Evolutionary conservation across 2,888 invertebrate species (phyloP).

Genomic region (Nudaria mundana): DNA sequence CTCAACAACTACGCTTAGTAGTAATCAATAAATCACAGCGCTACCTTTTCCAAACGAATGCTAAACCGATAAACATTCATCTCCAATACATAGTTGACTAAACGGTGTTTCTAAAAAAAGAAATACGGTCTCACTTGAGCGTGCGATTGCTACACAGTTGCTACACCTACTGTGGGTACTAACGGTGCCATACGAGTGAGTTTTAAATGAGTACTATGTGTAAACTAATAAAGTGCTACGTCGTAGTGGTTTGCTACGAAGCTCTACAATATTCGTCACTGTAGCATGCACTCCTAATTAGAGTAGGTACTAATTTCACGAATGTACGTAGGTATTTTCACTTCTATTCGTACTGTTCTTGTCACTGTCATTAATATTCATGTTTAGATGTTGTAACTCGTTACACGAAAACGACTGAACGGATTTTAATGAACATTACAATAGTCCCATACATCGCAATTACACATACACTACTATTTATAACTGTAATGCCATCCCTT

Average conservation of each 20-base stretch:
- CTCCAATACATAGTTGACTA: constrained; percentile 64
- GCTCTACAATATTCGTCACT: constrained; percentile 21
- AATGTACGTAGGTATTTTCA: no score
- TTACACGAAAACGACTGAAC: no score
- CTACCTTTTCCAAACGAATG: constrained; percentile 49
- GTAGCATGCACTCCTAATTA: no score
- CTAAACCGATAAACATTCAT: constrained; percentile 60
- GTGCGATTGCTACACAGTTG: constrained; percentile 45
- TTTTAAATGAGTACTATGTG: constrained; percentile 19
- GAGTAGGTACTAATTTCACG: no score
- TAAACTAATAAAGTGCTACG: constrained; percentile 21
- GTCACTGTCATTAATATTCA: no score
- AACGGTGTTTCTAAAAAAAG: constrained; percentile 56
- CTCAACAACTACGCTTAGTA: constrained; percentile 31
- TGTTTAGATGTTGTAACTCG: no score
- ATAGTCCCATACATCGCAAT: no score
- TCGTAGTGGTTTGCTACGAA: constrained; percentile 33
- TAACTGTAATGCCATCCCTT: no score
- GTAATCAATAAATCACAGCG: constrained; percentile 48
- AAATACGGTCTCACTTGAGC: constrained; percentile 53
- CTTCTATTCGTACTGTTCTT: no score
- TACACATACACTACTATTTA: no score
- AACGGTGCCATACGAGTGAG: constrained; percentile 14
- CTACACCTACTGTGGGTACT: constrained; percentile 21
- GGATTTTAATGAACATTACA: no score